Percentiles rank a stretch among this genome's conserved stretches.
phyloP scores from a whole-genome alignment of 2,113 vertebrate species.

The Tinamus guttatus region DNA sequence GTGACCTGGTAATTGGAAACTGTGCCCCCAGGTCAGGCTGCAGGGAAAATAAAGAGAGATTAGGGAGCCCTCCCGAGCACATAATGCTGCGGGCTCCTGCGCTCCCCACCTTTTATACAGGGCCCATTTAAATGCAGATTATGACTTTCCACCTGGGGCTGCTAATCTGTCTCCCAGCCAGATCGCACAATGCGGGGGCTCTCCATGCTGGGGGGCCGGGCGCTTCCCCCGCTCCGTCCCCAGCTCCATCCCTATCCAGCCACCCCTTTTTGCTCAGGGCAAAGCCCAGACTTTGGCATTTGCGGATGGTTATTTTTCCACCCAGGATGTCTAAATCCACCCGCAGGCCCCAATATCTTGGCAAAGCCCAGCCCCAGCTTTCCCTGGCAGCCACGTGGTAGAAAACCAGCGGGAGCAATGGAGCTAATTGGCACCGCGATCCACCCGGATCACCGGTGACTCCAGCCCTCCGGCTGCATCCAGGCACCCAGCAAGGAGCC shows the following conservation, averaged over 20 bases:
- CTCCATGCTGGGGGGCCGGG: slow-evolving; percentile 20
- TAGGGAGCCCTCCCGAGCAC: slow-evolving; percentile 70
- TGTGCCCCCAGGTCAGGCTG: slow-evolving; percentile 74
- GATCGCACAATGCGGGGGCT: slow-evolving; percentile 58
- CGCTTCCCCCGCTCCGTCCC: not conserved
- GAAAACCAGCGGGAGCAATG: not conserved
- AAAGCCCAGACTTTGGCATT: not conserved
- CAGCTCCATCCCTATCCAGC: not conserved
- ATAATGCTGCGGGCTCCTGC: slow-evolving; percentile 66
- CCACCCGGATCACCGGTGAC: not conserved
- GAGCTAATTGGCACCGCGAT: not conserved
- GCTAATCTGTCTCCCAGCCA: slow-evolving; percentile 67
- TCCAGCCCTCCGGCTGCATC: not conserved
- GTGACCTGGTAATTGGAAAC: slow-evolving; percentile 71
- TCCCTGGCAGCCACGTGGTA: not conserved
- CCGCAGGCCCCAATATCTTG: not conserved
- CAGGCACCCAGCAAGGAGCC: accelerated
- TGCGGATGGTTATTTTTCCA: slow-evolving; percentile 11
- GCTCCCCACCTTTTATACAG: slow-evolving; percentile 59
- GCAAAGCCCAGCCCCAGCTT: not conserved
- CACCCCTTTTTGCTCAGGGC: slow-evolving; percentile 34
- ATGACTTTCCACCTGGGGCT: slow-evolving; percentile 72
- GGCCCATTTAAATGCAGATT: slow-evolving; percentile 60
- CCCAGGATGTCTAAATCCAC: not conserved
- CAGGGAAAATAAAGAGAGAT: slow-evolving; percentile 69